Base-by-base conservation (phyloP, 2,113 vertebrate species). In the Prionailurus viverrinus region DNA sequence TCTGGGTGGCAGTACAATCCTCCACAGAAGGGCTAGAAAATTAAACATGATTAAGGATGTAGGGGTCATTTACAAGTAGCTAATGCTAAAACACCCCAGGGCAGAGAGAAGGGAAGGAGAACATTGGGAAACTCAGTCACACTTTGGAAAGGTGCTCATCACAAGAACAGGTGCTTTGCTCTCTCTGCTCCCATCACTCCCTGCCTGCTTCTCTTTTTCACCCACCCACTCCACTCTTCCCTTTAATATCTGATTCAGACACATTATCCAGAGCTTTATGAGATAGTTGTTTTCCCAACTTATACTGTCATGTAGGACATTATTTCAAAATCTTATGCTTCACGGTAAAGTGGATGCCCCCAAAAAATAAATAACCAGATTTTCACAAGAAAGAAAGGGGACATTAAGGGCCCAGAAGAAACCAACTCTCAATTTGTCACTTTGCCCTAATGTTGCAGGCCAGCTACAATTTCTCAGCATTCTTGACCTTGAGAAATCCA, bases 321-420 rank as follows among this genome's bases (percentile, higher is more conserved):
- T 78, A 83, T 84, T 95, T 92, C 18, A 93, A 51, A 84, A 65
- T 3, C 8, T 51, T 55, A 3, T 41, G 33, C 12, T 63, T 73
- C 33, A 66, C 1, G 53, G 48, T 68, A 73, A 36, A 82, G 10
- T 31, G 14, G 1, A 5, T 36, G 0, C 36, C 80, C 12, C 31
- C 79, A 48, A 29, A 91, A 91, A 82, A 45, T 69, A 65, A 80
- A 74, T 89, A 48, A 45, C 5, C 13, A 61, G 29, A 48, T 79
- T 97, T 92, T 85, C 66, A 71, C 25, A 95, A 58, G 29, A 33
- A 11, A 92, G 51, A 69, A 81, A 39, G 23, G 19, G 7, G 7
- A 58, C 1, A 39, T 71, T 66, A 39, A 36, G 12, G 6, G 19
- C 13, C 25, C 51, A 36, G 29, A 58, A 66, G 29, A 63, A 74